Evolutionary conservation across 2,113 vertebrate genomes (phyloP).

Genomic region (Genyomyrus donnyi): DNA sequence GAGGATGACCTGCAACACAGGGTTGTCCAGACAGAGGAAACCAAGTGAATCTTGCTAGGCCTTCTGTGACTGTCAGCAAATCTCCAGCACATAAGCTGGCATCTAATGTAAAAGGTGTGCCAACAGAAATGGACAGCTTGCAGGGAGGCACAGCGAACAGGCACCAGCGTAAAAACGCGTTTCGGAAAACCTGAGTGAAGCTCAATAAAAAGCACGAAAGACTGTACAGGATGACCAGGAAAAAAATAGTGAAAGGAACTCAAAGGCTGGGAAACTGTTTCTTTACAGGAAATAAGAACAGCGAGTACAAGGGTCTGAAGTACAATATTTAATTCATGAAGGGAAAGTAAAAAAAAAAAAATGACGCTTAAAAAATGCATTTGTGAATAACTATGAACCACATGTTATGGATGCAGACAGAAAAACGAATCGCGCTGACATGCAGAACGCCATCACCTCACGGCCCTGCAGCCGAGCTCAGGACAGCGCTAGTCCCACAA

Average conservation of each 20-base stretch:
- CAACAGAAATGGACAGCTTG: neutral
- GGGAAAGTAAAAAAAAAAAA: slow-evolving; percentile 10
- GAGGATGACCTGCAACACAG: neutral
- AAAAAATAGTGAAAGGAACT: neutral
- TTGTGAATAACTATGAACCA: slow-evolving; percentile 6
- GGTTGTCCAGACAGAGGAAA: neutral
- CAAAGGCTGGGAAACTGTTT: neutral
- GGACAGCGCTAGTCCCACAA: neutral
- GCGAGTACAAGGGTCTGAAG: slow-evolving; percentile 30
- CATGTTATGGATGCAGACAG: slow-evolving; percentile 9
- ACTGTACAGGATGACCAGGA: neutral
- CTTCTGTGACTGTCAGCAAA: neutral
- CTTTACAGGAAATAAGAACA: neutral
- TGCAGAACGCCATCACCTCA: neutral
- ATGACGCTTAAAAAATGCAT: slow-evolving; percentile 19
- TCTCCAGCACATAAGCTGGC: neutral
- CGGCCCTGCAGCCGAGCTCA: neutral
- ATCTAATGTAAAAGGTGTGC: neutral
- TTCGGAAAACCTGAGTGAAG: neutral
- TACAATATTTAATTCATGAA: slow-evolving; percentile 41
- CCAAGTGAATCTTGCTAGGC: neutral
- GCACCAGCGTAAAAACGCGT: neutral
- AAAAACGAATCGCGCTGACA: neutral
- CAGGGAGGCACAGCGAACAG: neutral
- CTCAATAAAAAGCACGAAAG: neutral